Base-by-base conservation (phyloP, 2,113 vertebrate species). In the Phalacrocorax brasilianus region DNA sequence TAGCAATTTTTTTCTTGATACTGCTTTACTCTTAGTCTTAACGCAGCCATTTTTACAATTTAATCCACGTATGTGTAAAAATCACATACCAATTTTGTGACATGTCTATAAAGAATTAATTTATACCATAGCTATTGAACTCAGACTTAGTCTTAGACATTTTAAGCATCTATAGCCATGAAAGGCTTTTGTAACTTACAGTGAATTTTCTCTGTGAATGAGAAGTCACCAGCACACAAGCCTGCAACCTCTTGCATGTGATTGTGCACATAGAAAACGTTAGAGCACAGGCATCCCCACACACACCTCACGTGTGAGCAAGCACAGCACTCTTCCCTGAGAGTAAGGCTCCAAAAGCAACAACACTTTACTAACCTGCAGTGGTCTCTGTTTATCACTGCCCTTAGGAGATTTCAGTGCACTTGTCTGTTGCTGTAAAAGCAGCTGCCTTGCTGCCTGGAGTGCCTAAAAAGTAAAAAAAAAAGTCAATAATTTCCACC, bases 351-450 rank as follows among this genome's bases (percentile, higher is more conserved):
- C 80, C 83, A 89, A 93, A 88, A 91, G 56, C 47, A 95, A 94
- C 49, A 85, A 83, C 66, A 65, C 65, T 94, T 95, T 75, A 98
- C 99, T 98, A 98, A 99, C 99, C 99, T 99, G 99, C 97, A 99
- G 98, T 96, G 99, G 99, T 98, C 99, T 99, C 98, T 99, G 99
- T 98, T 99, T 99, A 97, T 99, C 99, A 98, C 98, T 99, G 98
- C 98, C 99, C 98, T 99, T 99, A 98, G 99, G 99, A 99, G 99
- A 99, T 97, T 99, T 99, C 98, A 99, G 97, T 98, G 99, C 99
- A 98, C 99, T 99, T 98, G 99, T 99, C 98, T 99, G 99, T 98
- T 99, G 99, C 97, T 99, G 99, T 98, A 99, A 98, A 97, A 99
- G 99, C 98, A 99, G 99, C 98, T 99, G 99, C 97, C 99, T 99